Base-by-base conservation (phyloP, 2,797 vertebrate species). In the Sebastes diaconus region DNA sequence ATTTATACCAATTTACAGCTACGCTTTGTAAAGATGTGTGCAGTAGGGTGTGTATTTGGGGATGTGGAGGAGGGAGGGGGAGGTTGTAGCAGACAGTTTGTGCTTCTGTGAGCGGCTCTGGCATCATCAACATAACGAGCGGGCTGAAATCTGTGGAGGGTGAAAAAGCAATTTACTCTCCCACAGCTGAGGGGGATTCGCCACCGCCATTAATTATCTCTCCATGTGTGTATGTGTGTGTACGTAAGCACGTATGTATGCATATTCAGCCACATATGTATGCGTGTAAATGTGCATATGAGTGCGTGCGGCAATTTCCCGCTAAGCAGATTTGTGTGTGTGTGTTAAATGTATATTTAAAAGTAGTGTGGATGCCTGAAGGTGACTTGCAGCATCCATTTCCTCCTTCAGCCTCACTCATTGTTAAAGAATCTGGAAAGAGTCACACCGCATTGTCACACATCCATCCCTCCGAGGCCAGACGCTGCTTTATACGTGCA, bases 151-250 rank as follows among this genome's bases (percentile, higher is more conserved):
- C 95, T 94, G 89, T 93, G 93, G 90, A 93, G 93, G 93, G 92
- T 93, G 92, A 94, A 95, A 94, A 95, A 96, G 94, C 95, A 93
- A 95, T 95, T 95, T 95, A 94, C 91, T 94, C 91, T 93, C 86
- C 90, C 90, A 91, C 90, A 93, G 93, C 93, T 94, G 93, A 95
- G 91, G 89, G 92, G 94, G 92, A 94, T 94, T 94, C 91, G 11
- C 90, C 85, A 91, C 85, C 88, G 80, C 90, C 90, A 94, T 94
- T 95, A 94, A 96, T 95, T 94, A 94, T 94, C 85, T 84, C 67
- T 84, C 73, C 66, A 67, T 85, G 77, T 88, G 77, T 84, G 64
- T 83, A 75, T 73, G 24, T 72, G 65, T 60, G 8, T 72, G 50
- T 59, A 64, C 24, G 30, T 64, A 68, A 27, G 68, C 63, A 68